Base-by-base conservation (phyloP, 2,888 invertebrate species). In the Syrphus vitripennis region DNA sequence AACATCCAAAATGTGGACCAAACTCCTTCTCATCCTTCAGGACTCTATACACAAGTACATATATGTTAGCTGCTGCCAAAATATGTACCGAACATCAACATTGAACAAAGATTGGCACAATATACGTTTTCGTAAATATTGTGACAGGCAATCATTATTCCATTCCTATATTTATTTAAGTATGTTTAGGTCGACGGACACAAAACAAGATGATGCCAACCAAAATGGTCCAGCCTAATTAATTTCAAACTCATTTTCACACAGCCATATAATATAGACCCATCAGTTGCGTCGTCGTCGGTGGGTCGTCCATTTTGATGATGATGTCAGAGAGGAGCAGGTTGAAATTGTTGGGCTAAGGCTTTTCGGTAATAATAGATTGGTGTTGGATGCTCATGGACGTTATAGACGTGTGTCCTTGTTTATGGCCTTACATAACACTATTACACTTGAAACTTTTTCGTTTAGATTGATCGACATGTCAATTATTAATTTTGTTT, bases 1-100 rank as follows among this genome's bases (percentile, higher is more conserved):
- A 80, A 80, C 74, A 74, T 61, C 14, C 3, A 31, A 59, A 75
- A 74, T 80, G 74, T 80, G 53, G 74, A 67, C 12, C 59, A 80
- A 48, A 69, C 50, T 69, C 67, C 16, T 29, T 53, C 53, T 29
- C 29, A 29, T 53, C n/a, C 26, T n/a, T 4, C n/a, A n/a, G n/a
- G n/a, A n/a, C n/a, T n/a, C n/a, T n/a, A n/a, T n/a, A n/a, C n/a
- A n/a, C n/a, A n/a, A n/a, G n/a, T n/a, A n/a, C n/a, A n/a, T 19
- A 12, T 31, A n/a, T 9, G n/a, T 57, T 59, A 7, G 19, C 3
- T 29, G 26, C 53, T 53, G 37, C 34, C 59, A 59, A 59, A 37
- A 19, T 19, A n/a, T n/a, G n/a, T n/a, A 21, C 7, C 14, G 40
- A 37, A 37, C 31, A 37, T 37, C 59, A 59, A 37, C 34, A 24